A percentile compares a stretch with the other conserved stretches of the same genome.
Conservation (phyloP, 2,113 vertebrate species). For the Proterorhinus semilunaris region DNA sequence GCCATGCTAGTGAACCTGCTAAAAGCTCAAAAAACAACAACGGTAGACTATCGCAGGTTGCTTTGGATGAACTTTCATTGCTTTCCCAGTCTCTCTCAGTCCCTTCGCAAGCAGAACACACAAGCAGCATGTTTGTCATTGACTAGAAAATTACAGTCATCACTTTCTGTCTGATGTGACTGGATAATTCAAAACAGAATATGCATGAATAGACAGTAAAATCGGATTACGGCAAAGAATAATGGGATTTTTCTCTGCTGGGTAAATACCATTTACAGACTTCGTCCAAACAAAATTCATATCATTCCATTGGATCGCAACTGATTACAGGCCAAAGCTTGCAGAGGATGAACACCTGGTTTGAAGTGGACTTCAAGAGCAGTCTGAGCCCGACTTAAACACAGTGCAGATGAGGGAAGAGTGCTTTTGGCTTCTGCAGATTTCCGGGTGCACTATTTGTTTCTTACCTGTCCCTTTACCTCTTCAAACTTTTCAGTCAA, state of each 20-base stretch:
- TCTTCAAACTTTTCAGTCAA: constrained; percentile 4
- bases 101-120: constrained; percentile 1
- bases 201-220: background rate
- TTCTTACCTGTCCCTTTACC: no score
- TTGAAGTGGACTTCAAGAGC: constrained; percentile 38
- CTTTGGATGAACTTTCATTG: constrained; percentile 2
- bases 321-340: constrained; percentile 38
- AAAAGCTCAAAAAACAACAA: constrained; percentile 30
- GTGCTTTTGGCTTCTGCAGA: constrained; percentile 5
- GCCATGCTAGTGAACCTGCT: constrained; percentile 15
- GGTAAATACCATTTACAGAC: background rate
- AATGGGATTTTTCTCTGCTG: constrained; percentile 3
- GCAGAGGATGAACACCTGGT: constrained; percentile 34
- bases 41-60: background rate
- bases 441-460: background rate
- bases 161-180: constrained; percentile 6
- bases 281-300: constrained; percentile 6
- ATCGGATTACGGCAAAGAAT: constrained; percentile 3
- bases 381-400: constrained; percentile 20
- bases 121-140: background rate
- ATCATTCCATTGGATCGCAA: constrained; percentile 15
- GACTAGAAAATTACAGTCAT: background rate
- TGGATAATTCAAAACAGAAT: constrained; percentile 5
- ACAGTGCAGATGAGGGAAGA: constrained; percentile 24
- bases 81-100: background rate